phyloP scores from a whole-genome alignment of 2,888 invertebrate species.

The Pachydiplax longipennis region DNA sequence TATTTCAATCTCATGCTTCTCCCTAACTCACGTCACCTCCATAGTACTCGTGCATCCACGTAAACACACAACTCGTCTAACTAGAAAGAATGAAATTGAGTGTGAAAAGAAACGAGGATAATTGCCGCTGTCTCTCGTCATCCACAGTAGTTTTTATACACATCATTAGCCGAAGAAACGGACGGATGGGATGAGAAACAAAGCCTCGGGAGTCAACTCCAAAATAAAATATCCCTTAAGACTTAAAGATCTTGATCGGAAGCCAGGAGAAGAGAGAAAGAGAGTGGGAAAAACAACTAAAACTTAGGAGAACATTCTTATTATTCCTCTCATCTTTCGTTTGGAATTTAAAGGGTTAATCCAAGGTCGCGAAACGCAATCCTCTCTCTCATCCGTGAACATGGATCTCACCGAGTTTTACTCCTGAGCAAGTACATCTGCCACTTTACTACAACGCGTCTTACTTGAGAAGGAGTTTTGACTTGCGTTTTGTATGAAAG shows the following conservation, averaged over 20 bases:
- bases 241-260: neutral
- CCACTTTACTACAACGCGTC: no score
- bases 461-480: no score
- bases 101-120: neutral
- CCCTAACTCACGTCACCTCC: no score
- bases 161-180: neutral
- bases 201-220: neutral
- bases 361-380: neutral
- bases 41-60: no score
- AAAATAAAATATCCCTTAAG: neutral
- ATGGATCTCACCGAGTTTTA: no score
- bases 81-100: neutral
- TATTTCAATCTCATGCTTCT: no score
- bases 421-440: no score
- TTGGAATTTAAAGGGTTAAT: neutral
- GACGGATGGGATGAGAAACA: neutral
- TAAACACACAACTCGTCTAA: no score
- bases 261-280: neutral
- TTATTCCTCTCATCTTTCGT: neutral
- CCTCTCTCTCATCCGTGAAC: neutral
- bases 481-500: no score
- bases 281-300: neutral
- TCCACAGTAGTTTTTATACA: neutral
- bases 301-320: neutral
- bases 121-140: neutral